Conservation (phyloP, 2,888 invertebrate species). For the Parnassius mnemosyne region DNA sequence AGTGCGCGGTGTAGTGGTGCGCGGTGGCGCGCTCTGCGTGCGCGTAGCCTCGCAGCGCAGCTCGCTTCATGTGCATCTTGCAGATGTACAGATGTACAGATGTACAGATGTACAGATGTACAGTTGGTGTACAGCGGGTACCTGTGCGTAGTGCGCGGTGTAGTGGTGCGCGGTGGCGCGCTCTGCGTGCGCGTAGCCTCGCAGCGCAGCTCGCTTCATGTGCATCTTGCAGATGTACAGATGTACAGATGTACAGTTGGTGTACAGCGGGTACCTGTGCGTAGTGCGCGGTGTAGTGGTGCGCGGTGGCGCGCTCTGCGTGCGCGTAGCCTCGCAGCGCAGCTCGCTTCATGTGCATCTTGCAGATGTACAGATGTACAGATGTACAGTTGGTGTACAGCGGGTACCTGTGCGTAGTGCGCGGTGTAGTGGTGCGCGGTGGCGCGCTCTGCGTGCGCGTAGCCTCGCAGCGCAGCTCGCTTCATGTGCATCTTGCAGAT, state of each 20-base stretch:
- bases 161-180: slow-evolving; percentile 49
- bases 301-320: slow-evolving; percentile 48
- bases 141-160: slow-evolving; percentile 43
- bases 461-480: slow-evolving; percentile 60
- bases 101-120: too few relatives aligned
- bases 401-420: slow-evolving; percentile 41
- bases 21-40: slow-evolving; percentile 50
- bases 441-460: slow-evolving; percentile 52
- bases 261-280: slow-evolving; percentile 30
- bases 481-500: slow-evolving; percentile 77
- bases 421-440: slow-evolving; percentile 48
- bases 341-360: slow-evolving; percentile 74
- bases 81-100: too few relatives aligned
- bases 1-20: slow-evolving; percentile 49
- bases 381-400: too few relatives aligned
- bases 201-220: slow-evolving; percentile 68
- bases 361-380: slow-evolving; percentile 56
- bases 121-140: slow-evolving; percentile 3
- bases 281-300: slow-evolving; percentile 50
- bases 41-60: slow-evolving; percentile 60
- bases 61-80: slow-evolving; percentile 75
- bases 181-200: slow-evolving; percentile 56
- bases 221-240: slow-evolving; percentile 76
- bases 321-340: slow-evolving; percentile 59
- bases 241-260: too few relatives aligned